phyloP scores from a whole-genome alignment of 2,888 invertebrate species.

The Holacanthella duospinosa region DNA sequence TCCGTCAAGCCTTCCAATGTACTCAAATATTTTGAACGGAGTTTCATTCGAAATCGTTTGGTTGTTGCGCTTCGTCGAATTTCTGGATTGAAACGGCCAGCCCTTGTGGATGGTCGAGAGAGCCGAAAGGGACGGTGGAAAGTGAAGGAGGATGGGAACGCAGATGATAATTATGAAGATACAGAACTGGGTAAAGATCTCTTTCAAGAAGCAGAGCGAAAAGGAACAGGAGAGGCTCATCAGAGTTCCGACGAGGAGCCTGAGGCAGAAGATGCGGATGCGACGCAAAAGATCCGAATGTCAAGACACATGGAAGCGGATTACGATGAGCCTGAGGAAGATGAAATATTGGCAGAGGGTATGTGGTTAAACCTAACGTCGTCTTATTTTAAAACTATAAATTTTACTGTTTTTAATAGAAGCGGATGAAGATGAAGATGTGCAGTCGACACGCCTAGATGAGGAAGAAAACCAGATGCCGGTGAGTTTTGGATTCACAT shows the following conservation, averaged over 20 bases:
- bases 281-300: conserved; percentile 42
- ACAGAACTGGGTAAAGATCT: conserved; percentile 12
- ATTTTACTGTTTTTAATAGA: not conserved
- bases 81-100: conserved; percentile 47
- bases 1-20: conserved; percentile 58
- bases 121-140: conserved; percentile 40
- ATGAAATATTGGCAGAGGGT: conserved; percentile 45
- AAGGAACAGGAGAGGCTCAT: conserved; percentile 40
- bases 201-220: conserved; percentile 24
- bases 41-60: conserved; percentile 55
- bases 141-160: conserved; percentile 27
- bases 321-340: conserved; percentile 56
- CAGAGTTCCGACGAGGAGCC: conserved; percentile 58
- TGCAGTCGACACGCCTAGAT: conserved; percentile 11
- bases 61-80: conserved; percentile 53
- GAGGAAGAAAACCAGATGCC: conserved; percentile 39
- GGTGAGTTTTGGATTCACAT: too few relatives aligned
- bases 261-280: conserved; percentile 44
- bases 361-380: too few relatives aligned
- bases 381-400: not conserved
- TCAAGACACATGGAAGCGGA: conserved; percentile 51
- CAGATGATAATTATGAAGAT: conserved; percentile 33
- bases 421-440: conserved; percentile 2
- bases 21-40: conserved; percentile 61
- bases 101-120: conserved; percentile 28